Evolutionary conservation across 2,888 invertebrate species (phyloP).

Genomic region (Polylopha cassiicola): DNA sequence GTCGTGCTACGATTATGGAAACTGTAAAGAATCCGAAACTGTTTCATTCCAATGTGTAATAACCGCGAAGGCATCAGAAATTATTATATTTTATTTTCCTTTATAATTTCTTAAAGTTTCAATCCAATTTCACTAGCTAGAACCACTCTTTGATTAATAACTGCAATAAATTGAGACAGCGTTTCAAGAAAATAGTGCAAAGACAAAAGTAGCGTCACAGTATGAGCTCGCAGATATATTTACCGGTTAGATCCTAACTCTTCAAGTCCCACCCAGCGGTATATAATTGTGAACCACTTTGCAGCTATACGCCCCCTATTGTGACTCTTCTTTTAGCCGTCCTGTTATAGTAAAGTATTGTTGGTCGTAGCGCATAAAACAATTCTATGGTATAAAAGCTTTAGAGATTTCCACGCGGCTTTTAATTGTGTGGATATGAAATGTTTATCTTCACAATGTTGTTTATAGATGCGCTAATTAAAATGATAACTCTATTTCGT

Average conservation of each 20-base stretch:
- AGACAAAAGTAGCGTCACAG: conserved; percentile 5
- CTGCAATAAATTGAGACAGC: too few relatives aligned
- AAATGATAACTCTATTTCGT: too few relatives aligned
- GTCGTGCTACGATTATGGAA: too few relatives aligned
- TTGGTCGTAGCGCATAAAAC: conserved; percentile 12
- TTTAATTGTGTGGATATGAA: conserved; percentile 16
- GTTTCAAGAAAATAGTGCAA: too few relatives aligned
- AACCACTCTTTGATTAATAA: too few relatives aligned
- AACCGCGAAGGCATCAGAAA: too few relatives aligned
- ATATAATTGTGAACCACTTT: conserved; percentile 18
- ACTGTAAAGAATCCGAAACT: too few relatives aligned
- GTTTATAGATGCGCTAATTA: too few relatives aligned
- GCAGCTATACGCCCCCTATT: conserved; percentile 35
- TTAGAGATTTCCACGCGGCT: conserved; percentile 7
- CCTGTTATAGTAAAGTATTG: conserved; percentile 6
- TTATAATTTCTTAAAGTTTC: too few relatives aligned
- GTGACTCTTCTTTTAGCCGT: conserved; percentile 32
- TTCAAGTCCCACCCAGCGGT: conserved; percentile 20
- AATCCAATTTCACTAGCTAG: too few relatives aligned
- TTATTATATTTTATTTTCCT: too few relatives aligned
- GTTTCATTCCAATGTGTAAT: too few relatives aligned
- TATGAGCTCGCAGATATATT: background rate
- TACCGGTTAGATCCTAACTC: conserved; percentile 4
- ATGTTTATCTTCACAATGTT: conserved; percentile 18
- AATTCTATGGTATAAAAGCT: conserved; percentile 16